phyloP scores from a whole-genome alignment of 1,140 invertebrate species.

The Hylaeus anthracinus region DNA sequence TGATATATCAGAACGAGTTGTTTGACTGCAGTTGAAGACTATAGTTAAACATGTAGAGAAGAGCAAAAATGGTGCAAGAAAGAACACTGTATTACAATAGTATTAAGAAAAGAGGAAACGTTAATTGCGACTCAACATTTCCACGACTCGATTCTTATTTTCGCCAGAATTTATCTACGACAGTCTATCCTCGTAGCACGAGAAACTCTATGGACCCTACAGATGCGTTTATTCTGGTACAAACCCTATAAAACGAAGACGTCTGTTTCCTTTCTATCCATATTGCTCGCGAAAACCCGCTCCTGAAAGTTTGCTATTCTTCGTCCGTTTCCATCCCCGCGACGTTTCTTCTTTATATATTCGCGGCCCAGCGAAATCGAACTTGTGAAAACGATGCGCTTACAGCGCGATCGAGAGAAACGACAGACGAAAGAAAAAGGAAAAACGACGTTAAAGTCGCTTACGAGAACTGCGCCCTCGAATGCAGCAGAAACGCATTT shows the following conservation, averaged over 20 bases:
- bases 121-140: too few species aligned
- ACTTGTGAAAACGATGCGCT: background rate
- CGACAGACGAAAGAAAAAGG: constrained; percentile 29
- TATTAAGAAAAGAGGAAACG: too few species aligned
- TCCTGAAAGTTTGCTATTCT: constrained; percentile 20
- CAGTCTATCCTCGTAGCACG: too few species aligned
- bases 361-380: constrained; percentile 14
- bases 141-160: too few species aligned
- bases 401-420: constrained; percentile 1
- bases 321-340: background rate
- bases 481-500: constrained; percentile 15
- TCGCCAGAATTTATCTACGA: too few species aligned
- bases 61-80: too few species aligned
- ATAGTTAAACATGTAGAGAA: too few species aligned
- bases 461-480: background rate
- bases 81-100: too few species aligned
- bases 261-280: constrained; percentile 36
- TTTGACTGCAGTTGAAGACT: too few species aligned
- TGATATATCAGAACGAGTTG: too few species aligned
- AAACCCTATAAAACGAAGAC: constrained; percentile 1
- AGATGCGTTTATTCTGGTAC: constrained; percentile 5
- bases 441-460: constrained; percentile 37
- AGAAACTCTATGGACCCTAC: too few species aligned
- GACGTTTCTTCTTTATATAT: background rate
- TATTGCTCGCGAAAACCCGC: constrained; percentile 13